Evolutionary conservation across 1,140 invertebrate species (phyloP).

Genomic region (Drosophila auraria): DNA sequence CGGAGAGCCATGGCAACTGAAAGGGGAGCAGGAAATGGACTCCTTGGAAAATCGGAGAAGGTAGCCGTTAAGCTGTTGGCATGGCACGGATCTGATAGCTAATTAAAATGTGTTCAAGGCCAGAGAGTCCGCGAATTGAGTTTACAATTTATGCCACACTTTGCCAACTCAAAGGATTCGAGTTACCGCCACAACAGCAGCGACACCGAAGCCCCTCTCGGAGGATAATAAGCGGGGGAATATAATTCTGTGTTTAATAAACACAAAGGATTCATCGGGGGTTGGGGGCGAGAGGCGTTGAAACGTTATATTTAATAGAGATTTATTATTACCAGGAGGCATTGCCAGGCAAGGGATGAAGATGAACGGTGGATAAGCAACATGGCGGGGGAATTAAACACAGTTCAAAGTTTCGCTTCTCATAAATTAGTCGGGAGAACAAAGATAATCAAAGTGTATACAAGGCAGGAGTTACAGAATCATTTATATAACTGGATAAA

Average conservation of each 20-base stretch:
- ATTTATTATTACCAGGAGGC: conserved; percentile 40
- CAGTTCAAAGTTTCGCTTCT: conserved; percentile 8
- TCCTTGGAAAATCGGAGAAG: not conserved
- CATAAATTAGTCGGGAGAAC: conserved; percentile 8
- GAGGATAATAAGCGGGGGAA: conserved; percentile 23
- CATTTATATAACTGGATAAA: not conserved
- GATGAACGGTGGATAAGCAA: conserved; percentile 1
- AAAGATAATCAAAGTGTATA: conserved; percentile 8
- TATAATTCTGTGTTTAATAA: conserved; percentile 31
- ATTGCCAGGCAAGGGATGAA: conserved; percentile 8
- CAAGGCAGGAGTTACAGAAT: conserved; percentile 1
- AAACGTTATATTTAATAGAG: conserved; percentile 38
- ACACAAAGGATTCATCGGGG: conserved; percentile 1
- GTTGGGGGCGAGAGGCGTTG: not conserved
- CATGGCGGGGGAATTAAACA: conserved; percentile 1
- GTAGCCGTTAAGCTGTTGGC: conserved; percentile 47
- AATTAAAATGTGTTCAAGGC: conserved; percentile 82
- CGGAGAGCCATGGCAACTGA: conserved; percentile 24
- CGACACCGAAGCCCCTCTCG: not conserved
- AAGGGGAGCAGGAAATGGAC: not conserved
- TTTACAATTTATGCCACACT: conserved; percentile 45
- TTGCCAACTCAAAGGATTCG: conserved; percentile 26
- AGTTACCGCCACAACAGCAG: conserved; percentile 20
- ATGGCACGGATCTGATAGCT: conserved; percentile 62
- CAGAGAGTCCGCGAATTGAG: conserved; percentile 40